Conservation (phyloP, 2,888 invertebrate genomes). For the Leptinotarsa peninsularis region DNA sequence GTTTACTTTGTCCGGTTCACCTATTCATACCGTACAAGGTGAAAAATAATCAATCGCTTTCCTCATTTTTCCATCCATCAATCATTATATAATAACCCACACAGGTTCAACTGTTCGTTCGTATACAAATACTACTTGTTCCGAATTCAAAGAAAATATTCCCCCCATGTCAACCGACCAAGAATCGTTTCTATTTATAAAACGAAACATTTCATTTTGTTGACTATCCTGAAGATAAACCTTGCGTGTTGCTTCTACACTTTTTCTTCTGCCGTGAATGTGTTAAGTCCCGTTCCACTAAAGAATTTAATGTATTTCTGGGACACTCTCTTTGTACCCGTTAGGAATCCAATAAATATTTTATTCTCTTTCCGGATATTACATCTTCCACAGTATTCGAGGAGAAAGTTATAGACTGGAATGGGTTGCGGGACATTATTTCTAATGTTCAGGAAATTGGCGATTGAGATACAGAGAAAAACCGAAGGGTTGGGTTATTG, state of each 20-base stretch:
- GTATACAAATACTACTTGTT: no score
- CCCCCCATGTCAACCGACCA: no score
- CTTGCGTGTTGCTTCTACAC: background rate
- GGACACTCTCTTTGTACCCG: slow-evolving; percentile 4
- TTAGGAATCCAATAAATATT: slow-evolving; percentile 2
- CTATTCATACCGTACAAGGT: no score
- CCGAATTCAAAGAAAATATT: no score
- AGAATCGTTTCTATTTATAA: no score
- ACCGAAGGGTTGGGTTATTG: background rate
- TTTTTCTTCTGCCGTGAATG: background rate
- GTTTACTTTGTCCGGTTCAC: no score
- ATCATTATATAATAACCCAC: no score
- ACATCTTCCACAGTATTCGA: background rate
- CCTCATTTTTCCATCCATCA: no score
- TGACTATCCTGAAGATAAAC: background rate
- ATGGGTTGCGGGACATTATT: background rate
- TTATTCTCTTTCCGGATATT: background rate
- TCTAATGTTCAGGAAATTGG: background rate
- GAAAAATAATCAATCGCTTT: no score
- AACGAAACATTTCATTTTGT: background rate
- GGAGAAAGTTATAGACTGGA: background rate
- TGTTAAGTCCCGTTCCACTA: background rate
- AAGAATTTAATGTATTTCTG: slow-evolving; percentile 6
- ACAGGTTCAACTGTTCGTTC: no score
- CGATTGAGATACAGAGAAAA: background rate